These are phyloP conservation scores for Euwallacea similis DNA, from an alignment of 1,140 invertebrate genomes.

Conservation along the genomic window DNA sequence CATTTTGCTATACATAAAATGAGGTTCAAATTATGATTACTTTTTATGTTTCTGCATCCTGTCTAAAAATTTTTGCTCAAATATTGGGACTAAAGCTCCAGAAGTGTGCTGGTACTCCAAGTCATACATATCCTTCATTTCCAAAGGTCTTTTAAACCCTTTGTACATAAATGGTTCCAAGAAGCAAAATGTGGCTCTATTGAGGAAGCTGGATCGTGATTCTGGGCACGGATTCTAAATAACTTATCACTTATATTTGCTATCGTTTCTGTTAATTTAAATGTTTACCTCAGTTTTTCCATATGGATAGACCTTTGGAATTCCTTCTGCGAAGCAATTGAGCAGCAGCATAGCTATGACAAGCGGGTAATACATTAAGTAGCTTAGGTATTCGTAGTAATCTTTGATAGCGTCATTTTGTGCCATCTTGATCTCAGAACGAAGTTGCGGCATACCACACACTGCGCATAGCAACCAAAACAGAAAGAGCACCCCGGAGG, in stretches of 20 bases:
- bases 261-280: neutral
- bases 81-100: slow-evolving; percentile 74
- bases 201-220: slow-evolving; percentile 80
- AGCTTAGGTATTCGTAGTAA: slow-evolving; percentile 70
- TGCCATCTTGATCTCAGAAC: slow-evolving; percentile 63
- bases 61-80: slow-evolving; percentile 82
- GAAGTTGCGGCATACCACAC: slow-evolving; percentile 71
- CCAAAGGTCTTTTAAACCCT: slow-evolving; percentile 83
- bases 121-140: slow-evolving; percentile 83
- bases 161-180: slow-evolving; percentile 81
- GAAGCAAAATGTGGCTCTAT: slow-evolving; percentile 86
- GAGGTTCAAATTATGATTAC: slow-evolving; percentile 58
- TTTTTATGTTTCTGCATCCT: slow-evolving; percentile 60
- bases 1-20: slow-evolving; percentile 45
- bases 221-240: slow-evolving; percentile 84
- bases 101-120: slow-evolving; percentile 83
- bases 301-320: slow-evolving; percentile 70
- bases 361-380: slow-evolving; percentile 79
- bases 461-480: slow-evolving; percentile 81
- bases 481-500: slow-evolving; percentile 83
- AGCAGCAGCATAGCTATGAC: slow-evolving; percentile 73
- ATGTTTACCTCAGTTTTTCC: slow-evolving; percentile 64
- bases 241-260: neutral
- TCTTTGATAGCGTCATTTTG: slow-evolving; percentile 50
- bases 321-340: slow-evolving; percentile 81